Percentiles rank a stretch among this genome's conserved stretches.
Conservation (phyloP, 1,140 invertebrate genomes). For the Listronotus bonariensis region DNA sequence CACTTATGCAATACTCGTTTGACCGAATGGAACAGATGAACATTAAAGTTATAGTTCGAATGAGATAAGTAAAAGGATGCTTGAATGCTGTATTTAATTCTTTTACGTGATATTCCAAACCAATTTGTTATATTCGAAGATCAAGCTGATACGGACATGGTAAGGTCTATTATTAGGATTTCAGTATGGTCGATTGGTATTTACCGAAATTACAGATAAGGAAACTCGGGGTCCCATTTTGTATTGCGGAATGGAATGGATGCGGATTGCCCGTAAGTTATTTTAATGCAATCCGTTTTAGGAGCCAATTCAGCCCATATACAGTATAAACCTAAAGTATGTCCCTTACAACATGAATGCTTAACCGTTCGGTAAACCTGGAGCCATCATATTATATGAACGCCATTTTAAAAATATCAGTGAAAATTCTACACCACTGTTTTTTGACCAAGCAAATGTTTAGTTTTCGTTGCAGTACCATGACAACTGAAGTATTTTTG, state of each 20-base stretch:
- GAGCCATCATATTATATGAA: no score
- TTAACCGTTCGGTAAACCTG: no score
- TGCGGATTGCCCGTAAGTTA: neutral
- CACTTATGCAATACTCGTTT: constrained; percentile 1
- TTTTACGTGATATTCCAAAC: constrained; percentile 54
- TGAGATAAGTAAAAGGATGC: constrained; percentile 55
- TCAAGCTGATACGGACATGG: constrained; percentile 40
- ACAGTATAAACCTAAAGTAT: no score
- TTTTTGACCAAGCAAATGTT: no score
- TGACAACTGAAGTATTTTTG: no score
- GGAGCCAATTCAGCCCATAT: no score
- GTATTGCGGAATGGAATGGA: constrained; percentile 6
- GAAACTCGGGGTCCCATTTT: constrained; percentile 8
- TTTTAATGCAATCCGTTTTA: no score
- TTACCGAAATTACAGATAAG: constrained; percentile 45
- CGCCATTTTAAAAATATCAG: no score
- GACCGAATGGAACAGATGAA: constrained; percentile 46
- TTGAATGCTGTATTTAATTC: constrained; percentile 55
- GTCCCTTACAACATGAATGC: no score
- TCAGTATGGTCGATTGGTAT: constrained; percentile 42
- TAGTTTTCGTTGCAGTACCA: no score
- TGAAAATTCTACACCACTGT: no score
- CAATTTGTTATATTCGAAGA: constrained; percentile 52
- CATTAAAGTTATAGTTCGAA: constrained; percentile 54
- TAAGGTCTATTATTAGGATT: constrained; percentile 41